phyloP scores from a whole-genome alignment of 2,797 vertebrate species.

The Scleropages formosus region DNA sequence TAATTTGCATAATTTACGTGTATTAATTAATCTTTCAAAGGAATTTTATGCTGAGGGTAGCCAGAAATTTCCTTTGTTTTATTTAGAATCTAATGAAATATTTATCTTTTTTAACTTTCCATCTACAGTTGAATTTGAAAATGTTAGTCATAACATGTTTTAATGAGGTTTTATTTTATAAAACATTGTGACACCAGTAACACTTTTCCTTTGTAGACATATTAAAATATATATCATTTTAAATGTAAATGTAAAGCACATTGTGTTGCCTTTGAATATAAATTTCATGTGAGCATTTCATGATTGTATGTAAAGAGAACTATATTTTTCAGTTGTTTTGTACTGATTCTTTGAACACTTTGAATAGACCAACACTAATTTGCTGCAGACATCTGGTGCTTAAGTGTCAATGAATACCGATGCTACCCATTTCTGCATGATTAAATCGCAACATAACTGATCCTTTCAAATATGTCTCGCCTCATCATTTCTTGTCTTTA shows the following conservation, averaged over 20 bases:
- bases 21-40: slow-evolving; percentile 99
- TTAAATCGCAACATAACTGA: too few relatives aligned
- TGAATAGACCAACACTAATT: too few relatives aligned
- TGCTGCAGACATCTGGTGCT: too few relatives aligned
- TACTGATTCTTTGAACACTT: too few relatives aligned
- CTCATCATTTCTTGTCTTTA: too few relatives aligned
- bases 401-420: too few relatives aligned
- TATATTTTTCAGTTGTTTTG: too few relatives aligned
- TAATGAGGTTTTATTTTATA: slow-evolving; percentile 52
- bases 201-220: slow-evolving; percentile 5
- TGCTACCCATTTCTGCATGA: too few relatives aligned
- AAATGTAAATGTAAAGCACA: background rate
- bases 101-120: slow-evolving; percentile 86
- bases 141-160: slow-evolving; percentile 78
- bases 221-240: background rate
- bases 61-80: slow-evolving; percentile 86
- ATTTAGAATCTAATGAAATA: slow-evolving; percentile 89
- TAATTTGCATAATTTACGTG: slow-evolving; percentile 99
- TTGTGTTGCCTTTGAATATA: slow-evolving; percentile 16
- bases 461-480: too few relatives aligned
- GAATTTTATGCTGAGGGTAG: slow-evolving; percentile 92
- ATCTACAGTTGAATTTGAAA: slow-evolving; percentile 84
- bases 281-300: background rate
- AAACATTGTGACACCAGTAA: slow-evolving; percentile 34
- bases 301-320: too few relatives aligned